Evolutionary conservation across 2,113 vertebrate species (phyloP), one percentile per base, ranked within the genome.

Genomic region (Terrapene triunguis): DNA sequence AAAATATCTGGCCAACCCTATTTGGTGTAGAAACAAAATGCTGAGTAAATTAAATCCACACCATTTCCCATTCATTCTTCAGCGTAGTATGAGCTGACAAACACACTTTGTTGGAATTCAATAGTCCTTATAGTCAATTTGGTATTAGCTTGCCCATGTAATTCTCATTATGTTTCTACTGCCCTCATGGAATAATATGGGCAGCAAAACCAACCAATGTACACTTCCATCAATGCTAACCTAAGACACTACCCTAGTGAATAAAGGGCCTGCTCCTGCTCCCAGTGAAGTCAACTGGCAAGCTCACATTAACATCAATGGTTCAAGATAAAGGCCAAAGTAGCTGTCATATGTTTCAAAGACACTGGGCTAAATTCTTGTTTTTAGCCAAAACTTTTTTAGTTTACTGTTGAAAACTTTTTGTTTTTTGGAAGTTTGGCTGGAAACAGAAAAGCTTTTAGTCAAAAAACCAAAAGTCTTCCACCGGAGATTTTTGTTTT

Each of bases 301-400:
- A 82, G 25, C 10, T 11, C 38, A 9, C n/a, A 22, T 72, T 57
- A 21, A 72, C 17, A 85, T 80, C 47, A 35, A 35, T 81, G 57
- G 85, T 76, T 65, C 32, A 65, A 35, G 8, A 65, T 17, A 65
- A 76, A 25, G 10, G 72, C 38, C 38, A 44, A 69, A 95, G 11
- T 4, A 0, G 1, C 82, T 78, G 4, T 0, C 0, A 94, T 35
- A 53, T 0, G 7, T 4, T 0, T 79, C n/a, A 82, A 35, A 91
- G 82, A 93, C 44, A 44, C 80, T n/a, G 38, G 29, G 2, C 5
- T 2, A 4, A 87, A 85, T 51, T 35, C 54, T 59, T 59, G 57
- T 59, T 59, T 59, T 59, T 59, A 59, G 57, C 25, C 11, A 29
- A 59, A 13, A 59, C 24, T 25, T 57, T 57, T 24, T 25, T 54